These are phyloP conservation scores for Cyprinodon brontotheroides DNA, from an alignment of 2,113 vertebrate genomes.

Conservation along the genomic window DNA sequence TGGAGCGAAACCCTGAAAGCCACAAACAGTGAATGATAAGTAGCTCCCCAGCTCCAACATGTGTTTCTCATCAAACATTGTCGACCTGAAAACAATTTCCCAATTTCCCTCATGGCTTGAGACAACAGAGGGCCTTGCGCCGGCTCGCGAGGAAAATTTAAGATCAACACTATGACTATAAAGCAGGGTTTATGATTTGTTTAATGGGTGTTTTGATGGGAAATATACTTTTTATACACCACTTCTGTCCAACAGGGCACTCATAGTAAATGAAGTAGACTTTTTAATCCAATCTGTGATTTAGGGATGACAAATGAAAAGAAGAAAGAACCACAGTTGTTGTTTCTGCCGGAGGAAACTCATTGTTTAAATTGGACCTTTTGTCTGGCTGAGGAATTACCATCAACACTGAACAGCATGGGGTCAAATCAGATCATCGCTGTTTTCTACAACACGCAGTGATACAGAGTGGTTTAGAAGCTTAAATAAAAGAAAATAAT, in stretches of 20 bases:
- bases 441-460: conserved; percentile 1
- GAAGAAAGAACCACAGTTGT: conserved; percentile 32
- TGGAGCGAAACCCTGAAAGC: conserved; percentile 75
- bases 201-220: conserved; percentile 82
- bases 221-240: conserved; percentile 83
- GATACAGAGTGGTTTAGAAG: conserved; percentile 7
- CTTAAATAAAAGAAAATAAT: conserved; percentile 39
- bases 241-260: conserved; percentile 79
- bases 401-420: conserved; percentile 10
- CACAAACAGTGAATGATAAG: conserved; percentile 76
- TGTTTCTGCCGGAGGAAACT: conserved; percentile 28
- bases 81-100: conserved; percentile 88
- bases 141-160: conserved; percentile 80
- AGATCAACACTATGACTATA: conserved; percentile 72
- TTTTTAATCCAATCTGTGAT: conserved; percentile 78
- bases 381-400: conserved; percentile 26
- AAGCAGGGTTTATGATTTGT: conserved; percentile 82
- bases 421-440: conserved; percentile 33
- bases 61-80: conserved; percentile 88
- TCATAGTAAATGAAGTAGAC: conserved; percentile 77
- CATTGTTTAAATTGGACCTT: conserved; percentile 57
- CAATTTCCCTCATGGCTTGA: conserved; percentile 88
- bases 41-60: conserved; percentile 82
- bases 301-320: conserved; percentile 67
- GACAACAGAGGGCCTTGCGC: conserved; percentile 79